phyloP scores from a whole-genome alignment of 2,113 vertebrate species.

The Circaetus cinerascens region DNA sequence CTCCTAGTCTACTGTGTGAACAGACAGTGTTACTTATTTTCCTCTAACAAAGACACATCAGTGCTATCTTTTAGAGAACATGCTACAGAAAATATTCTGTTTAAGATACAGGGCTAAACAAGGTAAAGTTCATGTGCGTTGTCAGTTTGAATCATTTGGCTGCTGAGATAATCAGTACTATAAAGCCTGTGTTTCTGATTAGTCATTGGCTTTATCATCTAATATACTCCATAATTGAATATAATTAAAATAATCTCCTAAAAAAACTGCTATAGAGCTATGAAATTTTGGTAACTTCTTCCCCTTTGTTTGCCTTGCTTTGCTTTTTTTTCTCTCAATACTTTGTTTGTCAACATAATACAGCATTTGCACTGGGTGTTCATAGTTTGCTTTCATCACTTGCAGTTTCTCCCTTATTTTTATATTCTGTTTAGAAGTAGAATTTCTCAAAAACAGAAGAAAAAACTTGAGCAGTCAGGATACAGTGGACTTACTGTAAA shows the following conservation, averaged over 20 bases:
- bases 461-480: background rate
- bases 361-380: background rate
- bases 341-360: background rate
- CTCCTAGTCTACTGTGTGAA: constrained; percentile 18
- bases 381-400: background rate
- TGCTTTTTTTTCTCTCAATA: background rate
- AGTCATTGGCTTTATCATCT: background rate
- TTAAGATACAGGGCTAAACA: background rate
- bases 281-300: background rate
- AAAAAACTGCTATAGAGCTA: constrained; percentile 12
- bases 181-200: constrained; percentile 3
- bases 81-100: background rate
- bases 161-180: constrained; percentile 6
- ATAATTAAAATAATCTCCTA: constrained; percentile 29
- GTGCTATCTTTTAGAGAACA: background rate
- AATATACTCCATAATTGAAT: background rate
- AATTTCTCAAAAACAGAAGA: background rate
- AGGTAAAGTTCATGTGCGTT: background rate
- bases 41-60: constrained; percentile 19
- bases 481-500: background rate
- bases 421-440: background rate
- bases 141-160: background rate
- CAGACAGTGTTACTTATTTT: constrained; percentile 35
- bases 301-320: background rate
- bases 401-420: constrained; percentile 7